phyloP scores from a whole-genome alignment of 1,140 invertebrate species.

The Meloidogyne floridensis region DNA sequence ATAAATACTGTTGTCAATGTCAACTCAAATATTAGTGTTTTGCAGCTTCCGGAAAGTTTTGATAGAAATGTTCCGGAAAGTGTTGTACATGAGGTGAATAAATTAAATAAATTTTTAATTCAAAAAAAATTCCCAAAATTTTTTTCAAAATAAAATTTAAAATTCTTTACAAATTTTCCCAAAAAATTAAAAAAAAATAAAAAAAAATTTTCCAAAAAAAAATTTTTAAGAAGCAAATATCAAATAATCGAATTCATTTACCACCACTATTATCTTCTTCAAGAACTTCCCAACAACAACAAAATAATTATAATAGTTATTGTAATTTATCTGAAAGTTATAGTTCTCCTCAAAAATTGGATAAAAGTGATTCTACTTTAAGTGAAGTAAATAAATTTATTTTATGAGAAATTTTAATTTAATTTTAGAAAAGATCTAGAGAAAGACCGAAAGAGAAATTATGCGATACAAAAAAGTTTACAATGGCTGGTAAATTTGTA shows the following conservation, averaged over 20 bases:
- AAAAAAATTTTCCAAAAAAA: too few species aligned
- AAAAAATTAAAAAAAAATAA: too few species aligned
- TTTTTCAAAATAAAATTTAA: too few species aligned
- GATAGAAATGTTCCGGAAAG: neutral
- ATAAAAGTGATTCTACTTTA: neutral
- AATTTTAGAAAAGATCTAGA: constrained; percentile 9
- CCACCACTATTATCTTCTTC: neutral
- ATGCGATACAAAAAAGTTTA: constrained; percentile 47
- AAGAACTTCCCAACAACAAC: neutral
- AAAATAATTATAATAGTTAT: neutral
- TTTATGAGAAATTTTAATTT: neutral
- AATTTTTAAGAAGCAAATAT: too few species aligned
- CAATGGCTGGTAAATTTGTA: constrained; percentile 32
- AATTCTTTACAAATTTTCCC: too few species aligned
- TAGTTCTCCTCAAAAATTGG: neutral
- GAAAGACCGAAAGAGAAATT: constrained; percentile 23
- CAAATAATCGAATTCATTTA: neutral
- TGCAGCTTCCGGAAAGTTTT: neutral
- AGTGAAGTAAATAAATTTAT: neutral
- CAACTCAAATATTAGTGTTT: neutral
- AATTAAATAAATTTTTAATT: neutral
- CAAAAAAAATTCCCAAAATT: too few species aligned
- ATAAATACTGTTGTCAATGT: neutral
- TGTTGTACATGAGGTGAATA: neutral
- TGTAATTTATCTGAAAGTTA: neutral